Base-by-base conservation (phyloP, 2,888 invertebrate genomes). In the Gastrophysa polygoni region DNA sequence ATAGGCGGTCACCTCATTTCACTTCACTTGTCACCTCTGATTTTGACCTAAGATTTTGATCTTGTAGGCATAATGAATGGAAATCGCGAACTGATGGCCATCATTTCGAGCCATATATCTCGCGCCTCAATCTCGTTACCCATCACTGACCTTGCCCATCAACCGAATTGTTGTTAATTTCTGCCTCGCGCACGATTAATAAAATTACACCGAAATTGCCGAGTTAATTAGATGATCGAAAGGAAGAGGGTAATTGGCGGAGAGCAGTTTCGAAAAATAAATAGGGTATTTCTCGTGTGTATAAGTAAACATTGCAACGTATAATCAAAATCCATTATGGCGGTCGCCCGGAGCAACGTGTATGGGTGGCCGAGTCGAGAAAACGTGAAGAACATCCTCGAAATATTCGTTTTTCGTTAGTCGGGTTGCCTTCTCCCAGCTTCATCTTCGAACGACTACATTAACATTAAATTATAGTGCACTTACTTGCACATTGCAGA, bases 251-350 rank as follows among this genome's bases (percentile, higher is more conserved):
- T 38, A 38, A 38, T 38, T 14, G 38, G 38, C 14, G n/a, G n/a
- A 3, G 38, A 7, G 38, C 38, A n/a, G 38, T 14, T 38, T 14
- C 14, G 14, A n/a, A 38, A 38, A 38, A 38, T 38, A 14, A 38
- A 38, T 38, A 38, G 38, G 38, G 14, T 38, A 38, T 38, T 38
- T 38, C 38, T 38, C 38, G 38, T 38, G 38, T 38, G 38, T 38
- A 38, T 38, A 38, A 38, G 38, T 38, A 38, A 38, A 38, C 38
- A 38, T 38, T 14, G 38, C 3, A 38, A 38, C 38, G 38, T 38
- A 38, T 38, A 38, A 38, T 38, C 38, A 38, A 38, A 38, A 38
- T 38, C 38, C 38, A 38, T 38, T 38, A 11, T 38, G 38, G 38
- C 38, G 4, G 38, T 38, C 38, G 38, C 38, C 14, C n/a, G 38